A percentile compares a stretch with the other conserved stretches of the same genome.
Evolutionary conservation across 2,113 vertebrate genomes (phyloP).

Genomic region (Scopus umbretta): DNA sequence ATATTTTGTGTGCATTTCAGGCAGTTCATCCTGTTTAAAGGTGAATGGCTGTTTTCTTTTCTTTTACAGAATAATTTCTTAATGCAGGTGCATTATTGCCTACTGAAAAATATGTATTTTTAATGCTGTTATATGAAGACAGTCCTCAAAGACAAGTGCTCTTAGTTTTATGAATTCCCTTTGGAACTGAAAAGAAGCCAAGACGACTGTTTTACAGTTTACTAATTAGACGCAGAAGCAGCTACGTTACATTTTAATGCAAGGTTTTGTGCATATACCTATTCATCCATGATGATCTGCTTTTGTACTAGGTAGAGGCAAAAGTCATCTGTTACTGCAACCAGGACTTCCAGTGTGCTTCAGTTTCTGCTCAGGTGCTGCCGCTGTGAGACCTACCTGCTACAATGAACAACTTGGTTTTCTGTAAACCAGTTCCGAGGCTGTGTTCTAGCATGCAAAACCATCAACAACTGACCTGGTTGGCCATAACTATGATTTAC

Average conservation of each 20-base stretch:
- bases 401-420: neutral
- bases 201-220: neutral
- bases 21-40: neutral
- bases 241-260: neutral
- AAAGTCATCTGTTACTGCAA: neutral
- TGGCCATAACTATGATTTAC: neutral
- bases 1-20: neutral
- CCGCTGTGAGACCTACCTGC: neutral
- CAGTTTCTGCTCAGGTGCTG: neutral
- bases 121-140: neutral
- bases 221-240: neutral
- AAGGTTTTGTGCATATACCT: neutral
- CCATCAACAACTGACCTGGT: neutral
- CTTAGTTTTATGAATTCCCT: neutral
- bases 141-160: neutral
- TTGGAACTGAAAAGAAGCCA: neutral
- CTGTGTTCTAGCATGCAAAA: neutral
- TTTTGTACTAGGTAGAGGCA: neutral
- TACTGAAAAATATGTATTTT: neutral
- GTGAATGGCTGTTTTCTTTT: neutral
- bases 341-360: neutral
- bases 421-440: neutral
- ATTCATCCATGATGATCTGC: neutral
- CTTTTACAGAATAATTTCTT: neutral
- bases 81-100: neutral